Evolutionary conservation across 2,113 vertebrate genomes (phyloP), one percentile per base, ranked within the genome.

Genomic region (Solea senegalensis): DNA sequence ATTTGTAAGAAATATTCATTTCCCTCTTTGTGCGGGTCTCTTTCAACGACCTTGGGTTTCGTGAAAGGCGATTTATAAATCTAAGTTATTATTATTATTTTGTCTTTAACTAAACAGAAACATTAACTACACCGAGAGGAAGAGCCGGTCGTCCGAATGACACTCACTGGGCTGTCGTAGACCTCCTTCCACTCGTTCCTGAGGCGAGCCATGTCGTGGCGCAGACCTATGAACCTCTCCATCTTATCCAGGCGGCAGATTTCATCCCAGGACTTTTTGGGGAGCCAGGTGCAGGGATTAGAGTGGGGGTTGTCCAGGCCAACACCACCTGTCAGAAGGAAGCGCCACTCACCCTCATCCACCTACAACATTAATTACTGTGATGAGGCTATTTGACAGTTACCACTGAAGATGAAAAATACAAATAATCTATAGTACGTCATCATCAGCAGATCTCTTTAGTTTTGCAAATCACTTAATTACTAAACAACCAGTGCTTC

Each of bases 241-340:
- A 96, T 66, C 41, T 94, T 91, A 28, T 95, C 93, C 13, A 97
- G 80, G 7, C 94, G 92, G 80, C 95, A 96, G 52, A 95, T 90
- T 89, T 97, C 97, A 66, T 97, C 95, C 96, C 96, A 96, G 5
- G 96, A 94, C 51, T 93, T 95, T 72, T 93, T 92, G 45, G 95
- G 94, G 62, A 98, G 93, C 95, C 96, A 96, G 4, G 86, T 88
- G 76, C 94, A 96, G 10, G 96, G 95, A 66, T 96, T 96, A 3
- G 92, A 16, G 52, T 94, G 79, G 6, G 93, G 95, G 55, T 96
- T 98, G 55, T 96, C 95, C 79, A 97, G 89, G 10, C 95, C 95
- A 43, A 95, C 95, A 8, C 96, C 95, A 0, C 95, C 95, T 1
- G 95, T 98, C 46, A 97, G 86, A 62, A 98, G 92, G 87, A 98